Evolutionary conservation across 1,140 invertebrate genomes (phyloP), one percentile per base, ranked within the genome.

Genomic region (Aplysia californica): DNA sequence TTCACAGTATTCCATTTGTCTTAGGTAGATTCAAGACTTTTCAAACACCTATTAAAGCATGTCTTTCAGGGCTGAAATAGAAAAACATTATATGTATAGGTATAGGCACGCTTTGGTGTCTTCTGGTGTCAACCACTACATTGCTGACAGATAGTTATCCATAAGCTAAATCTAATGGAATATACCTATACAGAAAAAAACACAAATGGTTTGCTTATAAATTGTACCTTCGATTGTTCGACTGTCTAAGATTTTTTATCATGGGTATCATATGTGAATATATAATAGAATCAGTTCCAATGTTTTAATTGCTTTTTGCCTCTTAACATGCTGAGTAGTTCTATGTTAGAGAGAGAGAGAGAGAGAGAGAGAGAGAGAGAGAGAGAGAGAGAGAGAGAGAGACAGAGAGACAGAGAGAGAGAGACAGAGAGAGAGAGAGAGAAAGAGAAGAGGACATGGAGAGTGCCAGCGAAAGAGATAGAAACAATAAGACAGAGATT

Each of bases 361-460:
- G 21, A 39, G 61, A 29, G 15, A 65, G 36, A 65, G 41, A 44
- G 35, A 44, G 36, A 75, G 33, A n/a, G 50, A 75, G 26, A 58
- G 41, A 36, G 2, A 23, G 20, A 44, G 18, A 15, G 23, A 75
- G 29, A 75, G 23, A 44, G 26, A 65, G 35, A 75, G 23, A 44
- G 61, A 75, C 33, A 44, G 41, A 50, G 31, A 75, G 61, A 41
- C 29, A 66, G 38, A 66, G 39, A 65, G 41, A 41, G 33, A 18
- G 50, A 65, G 26, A 31, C 26, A 75, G 36, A 65, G 31, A 66
- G 35, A 58, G 59, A 65, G 39, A 31, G 35, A 65, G 2, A 41
- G 20, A 44, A 44, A 2, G 59, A 75, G 23, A 5, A 31, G 31
- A 6, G 10, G 35, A 55, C 0, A 29, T 36, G 65, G 18, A 20